Base-by-base conservation (phyloP, 2,797 vertebrate genomes). In the Heterohyrax brucei region DNA sequence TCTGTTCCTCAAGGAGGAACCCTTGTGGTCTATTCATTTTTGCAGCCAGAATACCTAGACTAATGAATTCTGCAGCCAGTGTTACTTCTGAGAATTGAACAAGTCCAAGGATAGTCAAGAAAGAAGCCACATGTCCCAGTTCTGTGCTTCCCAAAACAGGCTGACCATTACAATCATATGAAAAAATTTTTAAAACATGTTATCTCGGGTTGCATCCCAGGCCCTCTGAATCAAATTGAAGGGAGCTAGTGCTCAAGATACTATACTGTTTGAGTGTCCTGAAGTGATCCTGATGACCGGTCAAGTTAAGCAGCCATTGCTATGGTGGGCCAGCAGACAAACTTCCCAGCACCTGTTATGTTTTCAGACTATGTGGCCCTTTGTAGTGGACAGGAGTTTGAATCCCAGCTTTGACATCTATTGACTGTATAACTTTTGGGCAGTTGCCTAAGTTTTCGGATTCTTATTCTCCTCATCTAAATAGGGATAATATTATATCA, bases 11-110 rank as follows among this genome's bases (percentile, higher is more conserved):
- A 68, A 91, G 70, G 62, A 33, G 79, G 12, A 39, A 39, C 39
- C 3, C 10, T 76, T 68, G 9, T 62, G 79, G 18, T 48, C 9
- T 59, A 39, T 70, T 73, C 59, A 59, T 85, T 59, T 94, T 89
- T 81, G 81, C 50, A 96, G 62, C 46, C 64, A 90, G 79, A 93
- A 83, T 72, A 61, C 77, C 30, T 22, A 50, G 44, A 86, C 59
- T 64, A 80, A 87, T 76, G 75, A 75, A 64, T 84, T 84, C 5
- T 2, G 72, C 10, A 12, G 56, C 68, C 78, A 82, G 72, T 89
- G 56, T 28, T 81, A 79, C 72, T 91, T 90, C 73, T 89, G 86
- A 93, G 88, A 95, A 93, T 22, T 14, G 70, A 95, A 75, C 66
- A 77, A 56, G 19, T 84, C 72, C 26, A 85, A 4, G 26, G 73